Conservation (phyloP, 2,113 vertebrate genomes). For the Clarias magur region DNA sequence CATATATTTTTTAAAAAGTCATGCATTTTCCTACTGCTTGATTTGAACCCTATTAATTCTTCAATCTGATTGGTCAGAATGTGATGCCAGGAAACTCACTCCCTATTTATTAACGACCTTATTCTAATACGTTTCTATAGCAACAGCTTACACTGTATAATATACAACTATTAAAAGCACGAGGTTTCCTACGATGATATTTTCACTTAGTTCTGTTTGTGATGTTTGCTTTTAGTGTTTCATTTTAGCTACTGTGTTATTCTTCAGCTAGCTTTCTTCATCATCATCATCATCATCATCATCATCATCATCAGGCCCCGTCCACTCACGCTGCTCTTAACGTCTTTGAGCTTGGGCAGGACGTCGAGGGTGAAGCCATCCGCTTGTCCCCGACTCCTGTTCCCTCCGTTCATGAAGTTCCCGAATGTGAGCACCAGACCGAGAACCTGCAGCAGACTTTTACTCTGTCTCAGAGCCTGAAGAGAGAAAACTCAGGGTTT, state of each 20-base stretch:
- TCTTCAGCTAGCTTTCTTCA: background rate
- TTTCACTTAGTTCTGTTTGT: background rate
- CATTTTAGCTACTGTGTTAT: background rate
- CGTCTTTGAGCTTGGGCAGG: slow-evolving; percentile 94
- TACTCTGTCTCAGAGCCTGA: slow-evolving; percentile 79
- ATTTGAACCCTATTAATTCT: background rate
- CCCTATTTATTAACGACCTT: background rate
- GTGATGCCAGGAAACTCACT: background rate
- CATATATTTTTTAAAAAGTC: no score
- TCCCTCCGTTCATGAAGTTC: slow-evolving; percentile 97
- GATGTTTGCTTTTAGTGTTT: background rate
- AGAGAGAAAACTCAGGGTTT: background rate
- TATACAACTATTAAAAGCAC: background rate
- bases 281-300: background rate
- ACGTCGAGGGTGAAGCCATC: slow-evolving; percentile 94
- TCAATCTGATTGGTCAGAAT: background rate
- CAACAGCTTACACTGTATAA: background rate
- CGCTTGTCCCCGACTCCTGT: slow-evolving; percentile 90
- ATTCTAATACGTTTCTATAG: background rate
- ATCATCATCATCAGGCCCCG: background rate
- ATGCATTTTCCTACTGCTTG: background rate
- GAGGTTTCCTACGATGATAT: background rate
- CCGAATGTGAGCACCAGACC: slow-evolving; percentile 92
- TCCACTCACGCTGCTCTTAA: slow-evolving; percentile 93
- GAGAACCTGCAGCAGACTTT: slow-evolving; percentile 82